Percentiles rank a stretch among this genome's conserved stretches.
These are phyloP conservation scores for Ennomos erosarius DNA, from an alignment of 2,888 invertebrate genomes.

Conservation along the genomic window DNA sequence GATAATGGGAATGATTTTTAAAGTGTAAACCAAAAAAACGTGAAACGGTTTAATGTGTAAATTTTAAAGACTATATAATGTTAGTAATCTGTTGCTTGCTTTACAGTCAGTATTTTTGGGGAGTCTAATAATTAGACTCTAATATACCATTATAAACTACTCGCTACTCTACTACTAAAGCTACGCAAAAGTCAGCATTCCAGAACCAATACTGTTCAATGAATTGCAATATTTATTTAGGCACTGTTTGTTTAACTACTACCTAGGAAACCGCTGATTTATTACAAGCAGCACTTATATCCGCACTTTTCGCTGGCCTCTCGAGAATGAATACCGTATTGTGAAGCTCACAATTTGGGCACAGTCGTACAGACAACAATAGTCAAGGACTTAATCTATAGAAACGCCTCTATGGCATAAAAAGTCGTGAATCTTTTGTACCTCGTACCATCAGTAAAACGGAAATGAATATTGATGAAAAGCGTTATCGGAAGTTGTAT, in stretches of 20 bases:
- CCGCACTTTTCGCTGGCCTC: constrained; percentile 20
- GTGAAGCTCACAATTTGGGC: constrained; percentile 36
- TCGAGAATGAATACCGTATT: constrained; percentile 28
- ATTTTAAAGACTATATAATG: no score
- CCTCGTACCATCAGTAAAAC: constrained; percentile 36
- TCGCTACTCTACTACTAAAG: no score
- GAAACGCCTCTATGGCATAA: constrained; percentile 45
- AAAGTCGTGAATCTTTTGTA: constrained; percentile 56
- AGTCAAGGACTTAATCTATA: constrained; percentile 56
- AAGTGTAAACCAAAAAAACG: no score
- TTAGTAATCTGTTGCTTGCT: no score
- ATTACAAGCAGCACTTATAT: constrained; percentile 26
- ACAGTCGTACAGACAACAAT: constrained; percentile 54
- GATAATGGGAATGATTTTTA: no score
- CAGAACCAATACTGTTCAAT: constrained; percentile 15
- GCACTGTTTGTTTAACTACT: constrained; percentile 16
- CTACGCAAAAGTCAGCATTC: no score
- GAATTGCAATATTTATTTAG: constrained; percentile 26
- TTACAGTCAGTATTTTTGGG: no score
- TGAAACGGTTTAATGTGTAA: no score
- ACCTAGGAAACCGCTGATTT: constrained; percentile 18
- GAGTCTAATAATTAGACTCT: no score
- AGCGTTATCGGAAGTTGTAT: constrained; percentile 11
- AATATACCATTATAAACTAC: no score
- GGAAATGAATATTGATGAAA: constrained; percentile 34